Conservation (phyloP, 2,888 invertebrate genomes). For the Chaetoderma sp. region DNA sequence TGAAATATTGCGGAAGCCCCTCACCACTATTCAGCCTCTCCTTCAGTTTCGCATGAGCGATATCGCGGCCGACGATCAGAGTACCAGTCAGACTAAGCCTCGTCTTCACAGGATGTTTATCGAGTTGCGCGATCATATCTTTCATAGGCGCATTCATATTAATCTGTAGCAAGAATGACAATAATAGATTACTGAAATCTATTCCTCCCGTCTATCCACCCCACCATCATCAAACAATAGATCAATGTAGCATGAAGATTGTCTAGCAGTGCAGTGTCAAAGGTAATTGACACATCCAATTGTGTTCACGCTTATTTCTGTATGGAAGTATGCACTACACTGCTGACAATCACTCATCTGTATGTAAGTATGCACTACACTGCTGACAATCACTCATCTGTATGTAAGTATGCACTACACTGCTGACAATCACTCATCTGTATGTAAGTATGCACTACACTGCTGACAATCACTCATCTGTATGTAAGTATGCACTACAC, state of each 20-base stretch:
- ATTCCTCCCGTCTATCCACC: too few species aligned
- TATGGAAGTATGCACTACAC: too few species aligned
- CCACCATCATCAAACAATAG: too few species aligned
- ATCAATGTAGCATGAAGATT: too few species aligned
- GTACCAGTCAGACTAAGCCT: constrained; percentile 66
- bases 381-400: neutral
- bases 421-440: too few species aligned
- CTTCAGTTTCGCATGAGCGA: constrained; percentile 69
- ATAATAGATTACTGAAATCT: too few species aligned
- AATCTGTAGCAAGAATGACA: constrained; percentile 43
- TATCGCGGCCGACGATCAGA: constrained; percentile 68
- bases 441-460: too few species aligned
- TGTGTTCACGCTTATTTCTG: too few species aligned
- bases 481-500: too few species aligned
- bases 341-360: neutral
- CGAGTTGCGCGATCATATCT: constrained; percentile 53
- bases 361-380: neutral
- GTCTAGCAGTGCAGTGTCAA: too few species aligned
- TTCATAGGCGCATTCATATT: constrained; percentile 65
- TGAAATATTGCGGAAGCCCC: constrained; percentile 67
- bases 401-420: neutral
- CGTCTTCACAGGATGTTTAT: constrained; percentile 63
- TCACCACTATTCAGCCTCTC: constrained; percentile 65
- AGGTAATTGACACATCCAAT: too few species aligned
- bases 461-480: too few species aligned